Percentiles rank a stretch among this genome's conserved stretches.
These are phyloP conservation scores for Calameuta idolon DNA, from an alignment of 2,888 invertebrate species.

Conservation along the genomic window DNA sequence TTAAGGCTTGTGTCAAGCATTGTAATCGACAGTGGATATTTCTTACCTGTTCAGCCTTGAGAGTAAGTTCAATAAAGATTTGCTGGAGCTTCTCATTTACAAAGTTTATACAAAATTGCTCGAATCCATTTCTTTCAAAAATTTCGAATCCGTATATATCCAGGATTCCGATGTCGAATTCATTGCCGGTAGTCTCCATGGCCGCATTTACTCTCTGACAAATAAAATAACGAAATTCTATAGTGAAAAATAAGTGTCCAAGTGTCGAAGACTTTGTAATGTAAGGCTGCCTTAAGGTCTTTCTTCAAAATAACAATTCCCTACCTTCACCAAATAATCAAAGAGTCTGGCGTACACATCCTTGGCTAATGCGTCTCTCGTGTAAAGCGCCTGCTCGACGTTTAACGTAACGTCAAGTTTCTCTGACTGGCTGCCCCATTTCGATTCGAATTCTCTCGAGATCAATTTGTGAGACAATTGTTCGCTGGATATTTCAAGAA, in stretches of 20 bases:
- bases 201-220: constrained; percentile 74
- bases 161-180: constrained; percentile 73
- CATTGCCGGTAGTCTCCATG: constrained; percentile 69
- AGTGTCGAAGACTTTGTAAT: not conserved
- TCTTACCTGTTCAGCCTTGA: constrained; percentile 77
- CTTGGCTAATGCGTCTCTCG: constrained; percentile 76
- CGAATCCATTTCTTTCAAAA: constrained; percentile 77
- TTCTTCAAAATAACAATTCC: constrained; percentile 3
- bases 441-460: constrained; percentile 75
- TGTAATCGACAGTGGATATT: not conserved
- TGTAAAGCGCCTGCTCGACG: constrained; percentile 74
- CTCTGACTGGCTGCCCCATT: constrained; percentile 76
- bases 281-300: not conserved
- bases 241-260: not conserved
- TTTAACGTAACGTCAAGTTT: constrained; percentile 75
- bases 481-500: constrained; percentile 72
- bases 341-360: constrained; percentile 75
- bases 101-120: constrained; percentile 80
- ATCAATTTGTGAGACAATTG: constrained; percentile 72
- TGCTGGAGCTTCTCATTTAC: constrained; percentile 80
- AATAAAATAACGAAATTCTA: not conserved
- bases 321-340: constrained; percentile 72
- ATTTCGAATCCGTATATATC: constrained; percentile 82
- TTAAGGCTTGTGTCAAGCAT: not conserved
- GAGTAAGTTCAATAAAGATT: constrained; percentile 78